Conservation (phyloP, 2,113 vertebrate species). For the Osmerus mordax region DNA sequence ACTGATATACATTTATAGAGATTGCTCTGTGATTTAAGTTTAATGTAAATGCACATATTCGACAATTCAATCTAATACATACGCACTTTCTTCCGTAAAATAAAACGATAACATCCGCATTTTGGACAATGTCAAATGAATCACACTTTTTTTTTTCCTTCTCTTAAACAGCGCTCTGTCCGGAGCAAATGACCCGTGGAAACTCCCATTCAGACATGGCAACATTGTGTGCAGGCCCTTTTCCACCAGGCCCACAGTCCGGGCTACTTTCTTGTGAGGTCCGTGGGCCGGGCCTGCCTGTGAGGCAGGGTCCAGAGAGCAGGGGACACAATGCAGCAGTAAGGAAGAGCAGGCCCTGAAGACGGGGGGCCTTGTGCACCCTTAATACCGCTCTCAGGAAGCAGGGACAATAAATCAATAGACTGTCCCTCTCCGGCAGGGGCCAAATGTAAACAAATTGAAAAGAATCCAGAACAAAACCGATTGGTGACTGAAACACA, state of each 20-base stretch:
- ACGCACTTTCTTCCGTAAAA: not conserved
- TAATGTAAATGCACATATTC: no score
- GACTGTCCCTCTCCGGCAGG: slow-evolving; percentile 67
- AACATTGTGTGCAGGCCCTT: slow-evolving; percentile 40
- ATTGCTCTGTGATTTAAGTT: not conserved
- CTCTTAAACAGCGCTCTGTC: slow-evolving; percentile 25
- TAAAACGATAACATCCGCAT: slow-evolving; percentile 4
- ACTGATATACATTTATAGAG: not conserved
- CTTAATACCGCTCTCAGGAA: slow-evolving; percentile 61
- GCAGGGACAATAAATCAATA: slow-evolving; percentile 69
- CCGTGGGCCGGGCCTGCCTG: slow-evolving; percentile 46
- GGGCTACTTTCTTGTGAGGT: slow-evolving; percentile 43
- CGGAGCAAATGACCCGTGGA: slow-evolving; percentile 49
- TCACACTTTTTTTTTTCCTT: not conserved
- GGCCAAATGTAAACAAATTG: slow-evolving; percentile 74
- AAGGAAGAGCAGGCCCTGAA: slow-evolving; percentile 39
- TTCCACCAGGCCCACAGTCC: slow-evolving; percentile 25
- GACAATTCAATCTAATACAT: not conserved
- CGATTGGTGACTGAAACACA: slow-evolving; percentile 65
- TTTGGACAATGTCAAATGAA: not conserved
- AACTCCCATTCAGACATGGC: slow-evolving; percentile 46
- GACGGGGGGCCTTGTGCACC: slow-evolving; percentile 43
- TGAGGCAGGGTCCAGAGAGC: slow-evolving; percentile 48
- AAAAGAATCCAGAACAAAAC: slow-evolving; percentile 68
- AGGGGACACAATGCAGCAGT: slow-evolving; percentile 44